Evolutionary conservation across 1,140 invertebrate genomes (phyloP), one percentile per base, ranked within the genome.

Genomic region (Drosophila miranda): DNA sequence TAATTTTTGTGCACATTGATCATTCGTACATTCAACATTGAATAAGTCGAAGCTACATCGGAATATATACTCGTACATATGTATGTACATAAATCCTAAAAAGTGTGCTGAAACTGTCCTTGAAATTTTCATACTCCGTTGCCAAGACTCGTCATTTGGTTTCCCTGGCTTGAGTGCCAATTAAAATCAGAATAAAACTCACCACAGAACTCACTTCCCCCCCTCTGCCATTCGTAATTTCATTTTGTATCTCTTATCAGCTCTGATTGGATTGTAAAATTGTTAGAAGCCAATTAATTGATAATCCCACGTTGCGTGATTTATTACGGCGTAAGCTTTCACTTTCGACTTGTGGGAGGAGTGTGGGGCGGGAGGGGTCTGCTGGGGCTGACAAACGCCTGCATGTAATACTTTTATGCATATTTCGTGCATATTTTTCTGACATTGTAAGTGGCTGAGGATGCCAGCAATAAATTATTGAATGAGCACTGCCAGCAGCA

Each of bases 381-480:
- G 2, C 28, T 30, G 30, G 30, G 8, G 7, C 73, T 76, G 74
- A 73, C 77, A 81, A 66, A 73, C 64, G 81, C 78, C 72, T 79
- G 77, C 78, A 77, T 86, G 81, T 86, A 78, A 87, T 86, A 86
- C 81, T 86, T 86, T 86, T 86, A 87, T 86, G 82, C 81, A 81
- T 86, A 86, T 86, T 86, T 84, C 75, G 75, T 80, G 79, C 80
- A 84, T 79, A 84, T 83, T 83, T 86, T 86, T 75, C 81, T 86
- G 81, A 86, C 81, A 86, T 86, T 87, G 81, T 86, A 86, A 86
- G 81, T 86, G 81, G 82, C 81, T 86, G 78, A 52, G 77, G 81
- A 82, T 87, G 81, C 77, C 82, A 87, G 81, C 82, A 82, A 86
- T 86, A 86, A 86, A 86, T 86, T 86, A 86, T 86, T 86, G 81